These are phyloP conservation scores for Heteractis magnifica DNA, from an alignment of 92 coral and sea anemone genomes.

Conservation along the genomic window DNA sequence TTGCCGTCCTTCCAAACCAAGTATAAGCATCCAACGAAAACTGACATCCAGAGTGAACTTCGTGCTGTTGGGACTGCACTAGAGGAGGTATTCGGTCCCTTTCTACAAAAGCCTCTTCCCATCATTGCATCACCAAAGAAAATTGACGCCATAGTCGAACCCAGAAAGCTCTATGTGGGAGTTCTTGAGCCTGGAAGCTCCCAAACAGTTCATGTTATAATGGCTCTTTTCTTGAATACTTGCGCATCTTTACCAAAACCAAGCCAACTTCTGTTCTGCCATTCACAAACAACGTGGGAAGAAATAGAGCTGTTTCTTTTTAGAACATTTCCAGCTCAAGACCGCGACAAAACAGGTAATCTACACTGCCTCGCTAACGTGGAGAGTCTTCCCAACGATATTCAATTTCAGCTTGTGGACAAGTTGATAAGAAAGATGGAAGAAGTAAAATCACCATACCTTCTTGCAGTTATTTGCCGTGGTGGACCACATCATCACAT, in stretches of 20 bases:
- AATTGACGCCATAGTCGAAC: conserved; percentile 68
- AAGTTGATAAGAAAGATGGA: conserved; percentile 51
- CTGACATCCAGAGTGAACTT: conserved; percentile 41
- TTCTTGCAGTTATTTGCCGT: conserved; percentile 79
- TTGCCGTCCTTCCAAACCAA: conserved; percentile 28
- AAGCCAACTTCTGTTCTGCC: conserved; percentile 83
- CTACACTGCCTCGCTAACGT: conserved; percentile 93
- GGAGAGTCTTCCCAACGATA: conserved; percentile 82
- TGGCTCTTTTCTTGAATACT: conserved; percentile 74
- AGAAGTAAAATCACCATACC: conserved; percentile 45
- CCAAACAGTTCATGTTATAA: conserved; percentile 74
- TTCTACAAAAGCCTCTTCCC: neutral
- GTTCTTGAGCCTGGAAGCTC: conserved; percentile 76
- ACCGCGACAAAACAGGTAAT: conserved; percentile 35
- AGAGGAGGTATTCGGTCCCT: conserved; percentile 53
- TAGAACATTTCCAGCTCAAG: conserved; percentile 72
- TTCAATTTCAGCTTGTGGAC: conserved; percentile 81
- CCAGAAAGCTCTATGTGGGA: conserved; percentile 82
- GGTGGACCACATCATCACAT: conserved; percentile 92
- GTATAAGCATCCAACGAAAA: conserved; percentile 42
- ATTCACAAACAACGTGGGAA: conserved; percentile 84
- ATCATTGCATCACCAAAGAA: conserved; percentile 9
- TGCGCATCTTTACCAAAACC: conserved; percentile 75
- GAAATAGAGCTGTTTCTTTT: conserved; percentile 79
- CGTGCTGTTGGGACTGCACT: conserved; percentile 62